Conservation (phyloP, 1,140 invertebrate genomes). For the Limonius californicus region DNA sequence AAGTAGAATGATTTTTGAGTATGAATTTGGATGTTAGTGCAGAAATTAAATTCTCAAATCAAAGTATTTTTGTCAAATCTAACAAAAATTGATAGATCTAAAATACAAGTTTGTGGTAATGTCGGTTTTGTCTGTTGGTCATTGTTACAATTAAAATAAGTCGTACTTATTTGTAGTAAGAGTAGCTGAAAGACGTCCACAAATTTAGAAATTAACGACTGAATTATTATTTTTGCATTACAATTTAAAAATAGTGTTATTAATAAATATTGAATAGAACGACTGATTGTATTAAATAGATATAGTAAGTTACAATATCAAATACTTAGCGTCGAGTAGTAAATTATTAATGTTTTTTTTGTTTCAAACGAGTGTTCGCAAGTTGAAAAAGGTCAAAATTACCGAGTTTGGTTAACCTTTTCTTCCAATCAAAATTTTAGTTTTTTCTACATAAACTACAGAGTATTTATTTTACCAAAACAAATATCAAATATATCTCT, state of each 20-base stretch:
- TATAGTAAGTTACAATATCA: not conserved
- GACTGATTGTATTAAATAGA: constrained; percentile 12
- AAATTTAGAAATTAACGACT: not conserved
- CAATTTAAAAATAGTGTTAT: not conserved
- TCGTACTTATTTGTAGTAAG: not conserved
- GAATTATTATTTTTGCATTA: constrained; percentile 12
- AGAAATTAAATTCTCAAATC: not conserved
- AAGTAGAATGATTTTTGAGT: not conserved
- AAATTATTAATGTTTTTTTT: not conserved
- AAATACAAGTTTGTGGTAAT: no score
- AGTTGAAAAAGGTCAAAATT: no score
- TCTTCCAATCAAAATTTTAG: no score
- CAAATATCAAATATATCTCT: not conserved
- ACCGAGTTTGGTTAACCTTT: no score
- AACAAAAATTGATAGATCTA: not conserved
- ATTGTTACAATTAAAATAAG: no score
- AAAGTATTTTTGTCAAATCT: not conserved
- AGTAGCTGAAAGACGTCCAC: not conserved
- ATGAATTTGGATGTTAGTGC: not conserved
- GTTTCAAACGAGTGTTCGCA: not conserved
- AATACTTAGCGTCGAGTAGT: not conserved
- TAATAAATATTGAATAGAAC: not conserved
- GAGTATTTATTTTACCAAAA: constrained; percentile 7
- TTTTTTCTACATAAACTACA: not conserved
- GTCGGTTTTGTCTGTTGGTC: no score